Evolutionary conservation across 2,888 invertebrate species (phyloP), one percentile per base, ranked within the genome.

Genomic region (Cheilosia urbana): DNA sequence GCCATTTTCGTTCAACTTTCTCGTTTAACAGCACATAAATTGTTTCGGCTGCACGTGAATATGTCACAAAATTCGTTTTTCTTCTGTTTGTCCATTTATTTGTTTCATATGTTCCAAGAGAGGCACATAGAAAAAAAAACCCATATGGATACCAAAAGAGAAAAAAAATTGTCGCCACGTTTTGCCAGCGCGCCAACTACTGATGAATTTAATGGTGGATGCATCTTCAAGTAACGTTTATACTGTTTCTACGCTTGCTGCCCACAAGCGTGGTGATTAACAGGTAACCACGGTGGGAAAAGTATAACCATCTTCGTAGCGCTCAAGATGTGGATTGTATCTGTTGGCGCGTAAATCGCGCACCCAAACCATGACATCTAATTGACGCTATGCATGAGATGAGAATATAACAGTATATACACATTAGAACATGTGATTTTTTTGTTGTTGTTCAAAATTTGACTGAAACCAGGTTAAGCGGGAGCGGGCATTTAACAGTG

Each of bases 231-330:
- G 91, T 90, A 90, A 91, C 91, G 91, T 91, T 89, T 89, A 89
- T 92, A 91, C 91, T 91, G 91, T 91, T 91, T 91, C 91, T 91
- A 91, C 91, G 91, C 90, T 91, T 84, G 89, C 91, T 91, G 92
- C 91, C 91, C 92, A 91, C 91, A 90, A 91, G 90, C 76, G 53
- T 15, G 71, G 68, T 85, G 85, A 85, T 85, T 85, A 85, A 66
- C 85, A 81, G 73, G 72, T 76, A 76, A 72, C 63, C 51, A 30
- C 58, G 45, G n/a, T 79, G 55, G 68, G 65, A 84, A 75, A 80
- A 69, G 65, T 76, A 24, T 24, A 71, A 71, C 80, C 73, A 79
- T 79, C 75, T 71, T 75, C 69, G 78, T 51, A 62, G 68, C 63
- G 73, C 73, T 57, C 5, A 66, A 76, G 82, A 77, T 77, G 47